phyloP scores from a whole-genome alignment of 2,113 vertebrate species.

The Chloropsis cyanopogon region DNA sequence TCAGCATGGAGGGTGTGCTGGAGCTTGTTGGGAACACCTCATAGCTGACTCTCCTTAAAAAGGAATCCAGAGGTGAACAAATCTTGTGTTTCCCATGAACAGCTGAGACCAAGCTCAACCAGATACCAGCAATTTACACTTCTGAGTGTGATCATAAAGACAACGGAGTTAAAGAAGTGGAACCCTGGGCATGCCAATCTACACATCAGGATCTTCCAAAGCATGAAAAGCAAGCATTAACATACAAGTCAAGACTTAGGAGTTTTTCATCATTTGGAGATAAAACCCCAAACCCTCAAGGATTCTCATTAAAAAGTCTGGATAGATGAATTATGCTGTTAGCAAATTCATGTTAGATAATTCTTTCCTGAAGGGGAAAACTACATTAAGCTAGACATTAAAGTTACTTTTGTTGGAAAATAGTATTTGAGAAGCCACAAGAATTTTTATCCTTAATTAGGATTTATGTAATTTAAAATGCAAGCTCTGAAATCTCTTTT shows the following conservation, averaged over 20 bases:
- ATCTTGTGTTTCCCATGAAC: fast-evolving
- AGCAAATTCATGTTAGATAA: neutral
- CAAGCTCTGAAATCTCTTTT: neutral
- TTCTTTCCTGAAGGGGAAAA: neutral
- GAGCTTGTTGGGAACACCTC: neutral
- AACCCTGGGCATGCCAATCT: neutral
- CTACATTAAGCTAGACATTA: neutral
- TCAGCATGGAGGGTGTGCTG: neutral
- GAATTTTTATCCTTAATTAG: neutral
- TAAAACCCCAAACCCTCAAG: neutral
- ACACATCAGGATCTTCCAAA: neutral
- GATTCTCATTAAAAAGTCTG: neutral
- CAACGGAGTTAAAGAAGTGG: neutral
- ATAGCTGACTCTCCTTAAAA: neutral
- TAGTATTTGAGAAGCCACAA: neutral
- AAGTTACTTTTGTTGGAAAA: neutral
- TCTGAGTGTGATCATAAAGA: neutral
- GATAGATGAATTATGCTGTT: neutral
- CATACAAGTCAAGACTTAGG: neutral
- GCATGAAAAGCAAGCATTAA: neutral
- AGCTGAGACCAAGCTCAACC: neutral
- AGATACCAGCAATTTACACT: neutral
- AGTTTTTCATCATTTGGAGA: neutral
- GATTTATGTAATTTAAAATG: neutral
- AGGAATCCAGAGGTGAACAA: neutral